Base-by-base conservation (phyloP, 2,888 invertebrate genomes). In the Perizoma flavofasciatum region DNA sequence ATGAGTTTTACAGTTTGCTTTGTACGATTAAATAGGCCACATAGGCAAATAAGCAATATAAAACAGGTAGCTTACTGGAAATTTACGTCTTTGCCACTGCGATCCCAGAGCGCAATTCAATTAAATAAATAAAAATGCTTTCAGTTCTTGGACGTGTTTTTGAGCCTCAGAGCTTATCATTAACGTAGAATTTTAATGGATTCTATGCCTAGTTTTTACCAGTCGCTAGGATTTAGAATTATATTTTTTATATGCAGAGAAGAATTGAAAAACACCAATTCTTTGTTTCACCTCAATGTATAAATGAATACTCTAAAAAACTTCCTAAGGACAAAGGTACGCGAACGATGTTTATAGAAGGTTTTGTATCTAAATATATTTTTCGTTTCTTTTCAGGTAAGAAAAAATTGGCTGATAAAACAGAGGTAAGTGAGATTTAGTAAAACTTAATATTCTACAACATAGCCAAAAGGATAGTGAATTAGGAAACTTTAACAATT, bases 381-480 rank as follows among this genome's bases (percentile, higher is more conserved):
- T 71, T 64, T 68, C 56, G 69, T 65, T 59, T 54, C 9, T 71
- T 82, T 82, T 39, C 82, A 85, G 85, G 85, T 85, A 85, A 79
- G 83, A 55, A 45, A 37, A 34, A 59, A 22, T 61, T 53, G 10
- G 32, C 65, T 59, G 35, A 34, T 35, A 49, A 10, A 44, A 41
- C 34, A 11, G 35, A 45, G 41, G 61, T 57, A 57, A 61, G 61
- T 54, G 33, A 52, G 39, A 39, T 48, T 35, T 37, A 49, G 34
- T 35, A 44, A 35, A 10, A 49, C 22, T 22, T 22, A 48, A 37
- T 11, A 9, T 48, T 46, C 5, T 5, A 22, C 33, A 6, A 44
- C 22, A 4, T 5, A 44, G 10, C 44, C 22, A 8, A 5, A 10
- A n/a, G 34, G 8, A 48, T 54, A 53, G 44, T 46, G 33, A 54